A percentile compares a stretch with the other conserved stretches of the same genome.
Evolutionary conservation across 1,140 invertebrate genomes (phyloP).

Genomic region (Hirudo medicinalis): DNA sequence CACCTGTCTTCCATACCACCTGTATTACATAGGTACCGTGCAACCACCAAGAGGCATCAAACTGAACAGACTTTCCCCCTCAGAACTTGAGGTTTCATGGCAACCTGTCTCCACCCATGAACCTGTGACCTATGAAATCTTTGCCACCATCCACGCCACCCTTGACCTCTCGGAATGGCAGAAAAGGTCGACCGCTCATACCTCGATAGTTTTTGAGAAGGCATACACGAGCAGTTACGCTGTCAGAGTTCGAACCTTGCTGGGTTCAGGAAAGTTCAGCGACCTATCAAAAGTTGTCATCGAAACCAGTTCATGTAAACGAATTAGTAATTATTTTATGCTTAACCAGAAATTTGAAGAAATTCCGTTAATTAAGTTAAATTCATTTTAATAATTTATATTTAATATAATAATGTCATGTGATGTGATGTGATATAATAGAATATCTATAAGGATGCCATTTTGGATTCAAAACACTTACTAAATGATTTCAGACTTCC

Average conservation of each 20-base stretch:
- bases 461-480: too few relatives aligned
- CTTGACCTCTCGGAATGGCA: slow-evolving; percentile 32
- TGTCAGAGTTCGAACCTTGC: slow-evolving; percentile 55
- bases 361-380: too few relatives aligned
- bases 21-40: not conserved
- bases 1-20: too few relatives aligned
- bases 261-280: slow-evolving; percentile 31
- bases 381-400: too few relatives aligned
- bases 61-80: slow-evolving; percentile 46
- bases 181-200: slow-evolving; percentile 31
- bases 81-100: slow-evolving; percentile 90
- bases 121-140: slow-evolving; percentile 61
- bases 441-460: too few relatives aligned
- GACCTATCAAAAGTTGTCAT: slow-evolving; percentile 31
- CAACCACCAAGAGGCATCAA: too few relatives aligned
- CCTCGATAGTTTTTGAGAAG: slow-evolving; percentile 60
- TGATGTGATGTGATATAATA: too few relatives aligned
- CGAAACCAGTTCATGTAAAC: not conserved
- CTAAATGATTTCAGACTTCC: too few relatives aligned
- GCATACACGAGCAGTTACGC: slow-evolving; percentile 82
- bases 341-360: too few relatives aligned
- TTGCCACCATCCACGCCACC: slow-evolving; percentile 31
- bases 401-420: too few relatives aligned
- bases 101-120: slow-evolving; percentile 52
- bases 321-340: not conserved